Conservation (phyloP, 1,140 invertebrate species). For the Heterodera schachtii region DNA sequence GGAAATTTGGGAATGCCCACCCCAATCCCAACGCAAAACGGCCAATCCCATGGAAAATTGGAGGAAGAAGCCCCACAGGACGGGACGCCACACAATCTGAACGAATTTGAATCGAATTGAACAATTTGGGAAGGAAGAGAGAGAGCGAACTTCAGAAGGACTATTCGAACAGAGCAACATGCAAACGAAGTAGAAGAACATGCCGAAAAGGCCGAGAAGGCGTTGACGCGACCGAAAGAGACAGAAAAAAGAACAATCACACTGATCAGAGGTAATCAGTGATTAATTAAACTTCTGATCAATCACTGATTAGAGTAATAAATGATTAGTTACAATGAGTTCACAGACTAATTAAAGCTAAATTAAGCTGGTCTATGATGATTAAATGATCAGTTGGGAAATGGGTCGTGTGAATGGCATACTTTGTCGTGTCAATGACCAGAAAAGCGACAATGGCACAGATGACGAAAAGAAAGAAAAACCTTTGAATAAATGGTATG, state of each 20-base stretch:
- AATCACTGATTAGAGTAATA: too few species aligned
- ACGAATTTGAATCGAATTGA: conserved; percentile 33
- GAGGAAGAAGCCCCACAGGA: conserved; percentile 78
- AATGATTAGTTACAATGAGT: too few species aligned
- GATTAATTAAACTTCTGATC: background rate
- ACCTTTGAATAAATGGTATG: conserved; percentile 28
- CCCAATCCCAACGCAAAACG: conserved; percentile 81
- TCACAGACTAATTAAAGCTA: too few species aligned
- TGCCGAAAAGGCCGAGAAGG: conserved; percentile 65
- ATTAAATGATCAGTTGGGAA: background rate
- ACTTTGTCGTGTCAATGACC: conserved; percentile 71
- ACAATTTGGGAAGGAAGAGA: background rate
- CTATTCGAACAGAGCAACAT: conserved; percentile 64
- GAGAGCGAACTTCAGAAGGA: conserved; percentile 42
- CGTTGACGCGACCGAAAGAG: conserved; percentile 67
- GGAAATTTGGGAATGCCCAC: conserved; percentile 61
- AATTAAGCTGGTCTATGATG: too few species aligned
- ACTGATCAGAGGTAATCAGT: background rate
- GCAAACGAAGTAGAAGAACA: conserved; percentile 62
- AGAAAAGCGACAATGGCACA: conserved; percentile 69
- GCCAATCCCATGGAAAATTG: conserved; percentile 85
- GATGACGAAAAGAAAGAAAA: conserved; percentile 59
- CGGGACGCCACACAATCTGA: conserved; percentile 76
- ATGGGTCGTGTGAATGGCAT: conserved; percentile 48
- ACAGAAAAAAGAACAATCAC: too few species aligned